phyloP scores from a whole-genome alignment of 2,888 invertebrate genomes.

The Polymixis lichenea region DNA sequence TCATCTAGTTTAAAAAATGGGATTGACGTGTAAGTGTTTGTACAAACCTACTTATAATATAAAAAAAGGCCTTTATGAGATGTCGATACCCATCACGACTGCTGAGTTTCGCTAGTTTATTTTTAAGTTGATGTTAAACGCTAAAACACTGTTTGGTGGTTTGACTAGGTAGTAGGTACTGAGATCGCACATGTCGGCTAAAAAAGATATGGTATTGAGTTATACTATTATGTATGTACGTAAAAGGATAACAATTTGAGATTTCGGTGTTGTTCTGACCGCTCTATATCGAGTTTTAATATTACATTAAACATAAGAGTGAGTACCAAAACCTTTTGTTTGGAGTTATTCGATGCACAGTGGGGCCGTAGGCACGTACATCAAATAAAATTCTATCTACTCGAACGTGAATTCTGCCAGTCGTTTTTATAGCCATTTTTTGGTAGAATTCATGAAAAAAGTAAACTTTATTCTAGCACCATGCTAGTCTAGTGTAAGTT shows the following conservation, averaged over 20 bases:
- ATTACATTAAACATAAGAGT: slow-evolving; percentile 31
- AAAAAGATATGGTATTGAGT: too few relatives aligned
- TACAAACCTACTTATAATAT: too few relatives aligned
- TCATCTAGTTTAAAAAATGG: too few relatives aligned
- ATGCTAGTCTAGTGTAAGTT: slow-evolving; percentile 9
- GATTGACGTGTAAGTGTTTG: too few relatives aligned
- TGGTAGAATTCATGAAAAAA: slow-evolving; percentile 9
- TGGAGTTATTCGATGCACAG: slow-evolving; percentile 31
- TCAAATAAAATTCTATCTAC: slow-evolving; percentile 52
- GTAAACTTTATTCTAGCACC: slow-evolving; percentile 11
- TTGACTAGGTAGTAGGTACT: too few relatives aligned
- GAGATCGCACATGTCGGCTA: too few relatives aligned
- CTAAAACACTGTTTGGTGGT: too few relatives aligned
- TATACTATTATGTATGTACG: too few relatives aligned
- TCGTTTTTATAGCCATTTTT: slow-evolving; percentile 41
- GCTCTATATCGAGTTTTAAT: slow-evolving; percentile 1
- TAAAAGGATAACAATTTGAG: not conserved
- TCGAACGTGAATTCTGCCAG: slow-evolving; percentile 31
- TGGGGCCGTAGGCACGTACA: slow-evolving; percentile 39
- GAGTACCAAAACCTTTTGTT: slow-evolving; percentile 26
- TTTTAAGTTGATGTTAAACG: too few relatives aligned
- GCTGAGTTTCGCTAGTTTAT: too few relatives aligned
- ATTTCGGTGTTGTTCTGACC: not conserved
- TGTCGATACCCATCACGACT: too few relatives aligned
- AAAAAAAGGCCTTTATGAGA: too few relatives aligned